Evolutionary conservation across 2,113 vertebrate species (phyloP).

Genomic region (Eurypyga helias): DNA sequence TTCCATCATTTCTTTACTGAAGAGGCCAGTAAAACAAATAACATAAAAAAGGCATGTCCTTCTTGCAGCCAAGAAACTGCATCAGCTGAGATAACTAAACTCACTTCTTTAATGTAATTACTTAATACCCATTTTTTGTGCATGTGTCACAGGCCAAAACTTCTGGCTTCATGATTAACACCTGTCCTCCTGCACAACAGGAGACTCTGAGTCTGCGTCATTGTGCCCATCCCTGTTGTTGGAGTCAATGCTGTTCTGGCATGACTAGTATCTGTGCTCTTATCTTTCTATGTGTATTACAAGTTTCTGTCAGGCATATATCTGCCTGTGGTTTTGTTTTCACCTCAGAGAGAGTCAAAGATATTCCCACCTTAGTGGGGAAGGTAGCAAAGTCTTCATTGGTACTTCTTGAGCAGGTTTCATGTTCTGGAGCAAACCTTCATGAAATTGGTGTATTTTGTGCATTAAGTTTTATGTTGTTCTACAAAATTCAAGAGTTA

Average conservation of each 20-base stretch:
- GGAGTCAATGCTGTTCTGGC: neutral
- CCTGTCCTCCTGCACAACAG: neutral
- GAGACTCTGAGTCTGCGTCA: neutral
- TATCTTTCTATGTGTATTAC: neutral
- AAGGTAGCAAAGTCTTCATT: neutral
- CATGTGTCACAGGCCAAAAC: neutral
- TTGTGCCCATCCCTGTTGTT: neutral
- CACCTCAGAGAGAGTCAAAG: neutral
- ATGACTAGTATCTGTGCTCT: neutral
- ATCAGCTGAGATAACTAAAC: neutral
- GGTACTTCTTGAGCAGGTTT: neutral
- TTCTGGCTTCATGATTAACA: neutral
- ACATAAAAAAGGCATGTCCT: neutral
- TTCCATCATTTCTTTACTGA: neutral
- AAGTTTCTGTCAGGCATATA: fast-evolving
- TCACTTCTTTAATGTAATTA: neutral
- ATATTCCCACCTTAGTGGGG: neutral
- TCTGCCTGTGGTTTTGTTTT: neutral
- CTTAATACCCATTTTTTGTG: neutral
- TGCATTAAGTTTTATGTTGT: neutral
- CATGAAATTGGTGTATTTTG: neutral
- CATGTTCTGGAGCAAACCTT: neutral
- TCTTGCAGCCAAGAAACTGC: neutral
- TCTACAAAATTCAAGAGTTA: neutral
- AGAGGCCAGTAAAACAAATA: neutral